Base-by-base conservation (phyloP, 2,113 vertebrate species). In the Brachyistius frenatus region DNA sequence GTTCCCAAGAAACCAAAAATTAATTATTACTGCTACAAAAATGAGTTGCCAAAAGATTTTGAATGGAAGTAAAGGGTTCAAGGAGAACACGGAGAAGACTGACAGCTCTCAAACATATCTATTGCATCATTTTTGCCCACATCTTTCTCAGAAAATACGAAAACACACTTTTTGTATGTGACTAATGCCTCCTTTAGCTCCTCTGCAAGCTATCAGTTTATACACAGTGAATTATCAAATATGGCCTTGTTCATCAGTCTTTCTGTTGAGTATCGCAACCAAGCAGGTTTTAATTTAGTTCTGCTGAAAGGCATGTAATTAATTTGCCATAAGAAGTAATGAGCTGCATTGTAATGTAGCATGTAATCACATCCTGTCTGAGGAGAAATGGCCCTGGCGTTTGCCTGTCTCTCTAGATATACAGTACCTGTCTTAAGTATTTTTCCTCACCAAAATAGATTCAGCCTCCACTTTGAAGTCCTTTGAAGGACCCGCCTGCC, bases 261-360 rank as follows among this genome's bases (percentile, higher is more conserved):
- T 66, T 67, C 74, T 52, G 78, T 64, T 78, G 61, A 85, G 77
- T 84, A 88, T 89, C 86, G 77, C 76, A 60, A 56, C 35, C 75
- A 88, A 73, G 66, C 87, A 88, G 80, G 82, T 86, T 89, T 87
- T 88, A 80, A 90, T 90, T 88, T 85, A 82, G 75, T 70, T 88
- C 68, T 50, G 84, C 87, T 84, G 77, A 90, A 78, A 90, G 84
- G 84, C 84, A 76, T 87, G 86, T 86, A 86, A 92, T 89, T 91
- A 91, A 89, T 89, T 90, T 6, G 41, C 83, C 87, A 86, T 88
- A 80, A 85, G 87, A 87, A 32, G 80, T 91, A 80, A 91, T 90
- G 81, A 89, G 67, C 74, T 83, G 70, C 82, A 88, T 86, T 87
- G 86, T 87, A 88, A 89, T 87, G 86, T 76, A 73, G 75, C 84